These are phyloP conservation scores for Callopanchax toddi DNA, from an alignment of 2,113 vertebrate species.

Conservation along the genomic window DNA sequence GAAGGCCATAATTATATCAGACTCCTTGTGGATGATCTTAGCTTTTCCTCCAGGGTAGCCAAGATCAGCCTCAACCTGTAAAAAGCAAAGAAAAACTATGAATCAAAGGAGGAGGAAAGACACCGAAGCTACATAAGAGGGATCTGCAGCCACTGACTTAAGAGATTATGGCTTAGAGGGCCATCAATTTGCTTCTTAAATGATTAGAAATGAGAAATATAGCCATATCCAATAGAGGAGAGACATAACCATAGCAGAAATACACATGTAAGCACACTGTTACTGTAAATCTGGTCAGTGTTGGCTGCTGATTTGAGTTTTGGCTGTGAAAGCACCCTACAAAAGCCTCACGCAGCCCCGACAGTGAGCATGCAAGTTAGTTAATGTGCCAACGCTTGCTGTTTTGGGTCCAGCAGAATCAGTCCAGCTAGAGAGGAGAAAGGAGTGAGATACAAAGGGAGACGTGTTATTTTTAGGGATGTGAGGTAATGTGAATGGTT, in stretches of 20 bases:
- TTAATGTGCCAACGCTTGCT: conserved; percentile 31
- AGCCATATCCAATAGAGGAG: conserved; percentile 14
- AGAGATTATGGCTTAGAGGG: neutral
- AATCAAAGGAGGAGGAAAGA: neutral
- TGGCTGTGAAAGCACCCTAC: conserved; percentile 18
- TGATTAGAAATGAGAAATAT: neutral
- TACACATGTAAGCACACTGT: neutral
- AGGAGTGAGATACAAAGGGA: conserved; percentile 48
- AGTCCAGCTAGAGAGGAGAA: conserved; percentile 39
- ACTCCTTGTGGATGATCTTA: conserved; percentile 97
- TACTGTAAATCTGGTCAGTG: conserved; percentile 9
- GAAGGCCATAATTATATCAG: conserved; percentile 99
- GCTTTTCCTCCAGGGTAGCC: conserved; percentile 97
- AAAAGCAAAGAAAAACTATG: conserved; percentile 45
- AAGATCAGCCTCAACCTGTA: conserved; percentile 95
- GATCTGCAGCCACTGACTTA: neutral
- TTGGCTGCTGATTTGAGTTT: conserved; percentile 21
- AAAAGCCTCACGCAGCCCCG: conserved; percentile 42
- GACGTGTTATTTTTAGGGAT: conserved; percentile 33
- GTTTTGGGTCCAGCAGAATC: conserved; percentile 39
- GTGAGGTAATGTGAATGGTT: conserved; percentile 49
- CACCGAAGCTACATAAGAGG: no score
- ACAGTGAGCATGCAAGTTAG: conserved; percentile 70
- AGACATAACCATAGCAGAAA: conserved; percentile 1
- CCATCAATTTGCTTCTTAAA: neutral